Conservation (phyloP, 2,797 vertebrate genomes). For the Aulostomus chinensis region DNA sequence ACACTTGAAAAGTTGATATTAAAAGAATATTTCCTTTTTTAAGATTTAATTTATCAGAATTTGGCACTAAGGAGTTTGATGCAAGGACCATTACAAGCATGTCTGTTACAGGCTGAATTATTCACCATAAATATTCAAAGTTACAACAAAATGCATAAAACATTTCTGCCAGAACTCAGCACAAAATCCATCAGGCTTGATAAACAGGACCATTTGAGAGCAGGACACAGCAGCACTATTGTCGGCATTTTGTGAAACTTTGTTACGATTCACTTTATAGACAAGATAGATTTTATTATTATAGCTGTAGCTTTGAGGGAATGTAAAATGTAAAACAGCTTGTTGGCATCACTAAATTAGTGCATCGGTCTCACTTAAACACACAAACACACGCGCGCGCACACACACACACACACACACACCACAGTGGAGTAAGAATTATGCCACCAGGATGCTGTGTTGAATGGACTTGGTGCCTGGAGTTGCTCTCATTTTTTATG, state of each 20-base stretch:
- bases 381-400: conserved; percentile 4
- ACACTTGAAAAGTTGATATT: conserved; percentile 4
- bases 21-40: no score
- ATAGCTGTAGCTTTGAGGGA: conserved; percentile 50
- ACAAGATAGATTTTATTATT: conserved; percentile 54
- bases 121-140: conserved; percentile 17
- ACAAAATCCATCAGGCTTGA: conserved; percentile 29
- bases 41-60: background rate
- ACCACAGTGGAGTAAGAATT: conserved; percentile 19
- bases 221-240: conserved; percentile 17
- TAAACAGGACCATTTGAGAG: conserved; percentile 29
- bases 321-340: conserved; percentile 64
- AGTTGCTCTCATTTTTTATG: conserved; percentile 51
- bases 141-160: conserved; percentile 25
- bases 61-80: background rate
- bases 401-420: conserved; percentile 5
- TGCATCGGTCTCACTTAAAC: conserved; percentile 30
- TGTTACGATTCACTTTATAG: conserved; percentile 63
- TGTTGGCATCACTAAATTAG: conserved; percentile 62
- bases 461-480: conserved; percentile 44
- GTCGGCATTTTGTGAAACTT: conserved; percentile 36
- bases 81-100: background rate
- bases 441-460: conserved; percentile 46
- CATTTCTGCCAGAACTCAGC: conserved; percentile 20
- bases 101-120: conserved; percentile 2